These are phyloP conservation scores for Orgyia antiqua DNA, from an alignment of 2,888 invertebrate species.

Conservation along the genomic window DNA sequence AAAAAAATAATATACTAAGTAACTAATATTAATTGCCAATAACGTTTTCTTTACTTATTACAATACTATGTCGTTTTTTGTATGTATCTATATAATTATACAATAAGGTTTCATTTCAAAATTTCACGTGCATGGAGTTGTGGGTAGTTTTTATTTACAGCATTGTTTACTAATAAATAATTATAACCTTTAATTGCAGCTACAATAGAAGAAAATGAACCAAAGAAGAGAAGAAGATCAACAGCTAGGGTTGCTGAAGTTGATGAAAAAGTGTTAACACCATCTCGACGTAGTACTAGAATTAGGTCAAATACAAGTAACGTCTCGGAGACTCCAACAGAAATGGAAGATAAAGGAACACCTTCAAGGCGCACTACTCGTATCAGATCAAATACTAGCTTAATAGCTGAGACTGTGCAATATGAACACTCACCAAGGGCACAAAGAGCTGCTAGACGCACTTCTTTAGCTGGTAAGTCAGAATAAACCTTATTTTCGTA, in stretches of 20 bases:
- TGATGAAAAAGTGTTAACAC: constrained; percentile 42
- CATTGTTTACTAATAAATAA: too few species aligned
- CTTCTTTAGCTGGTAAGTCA: constrained; percentile 52
- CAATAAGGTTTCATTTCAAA: too few species aligned
- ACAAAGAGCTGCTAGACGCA: constrained; percentile 56
- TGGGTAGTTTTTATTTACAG: too few species aligned
- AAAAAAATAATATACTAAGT: too few species aligned
- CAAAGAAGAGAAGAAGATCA: constrained; percentile 41
- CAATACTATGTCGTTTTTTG: too few species aligned
- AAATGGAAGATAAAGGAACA: constrained; percentile 34
- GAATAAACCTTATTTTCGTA: too few species aligned
- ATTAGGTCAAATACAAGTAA: constrained; percentile 54
- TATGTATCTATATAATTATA: too few species aligned
- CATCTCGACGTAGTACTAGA: constrained; percentile 54
- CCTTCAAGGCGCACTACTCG: constrained; percentile 49
- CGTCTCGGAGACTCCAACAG: constrained; percentile 38
- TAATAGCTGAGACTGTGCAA: constrained; percentile 44
- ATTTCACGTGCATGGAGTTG: too few species aligned
- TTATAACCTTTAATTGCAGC: too few species aligned
- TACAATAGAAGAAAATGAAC: constrained; percentile 28
- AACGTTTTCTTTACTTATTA: too few species aligned
- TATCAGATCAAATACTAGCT: constrained; percentile 33
- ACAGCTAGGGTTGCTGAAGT: constrained; percentile 39
- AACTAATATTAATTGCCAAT: too few species aligned
- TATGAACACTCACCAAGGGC: constrained; percentile 55